Evolutionary conservation across 2,888 invertebrate species (phyloP).

Genomic region (Coenonympha glycerion): DNA sequence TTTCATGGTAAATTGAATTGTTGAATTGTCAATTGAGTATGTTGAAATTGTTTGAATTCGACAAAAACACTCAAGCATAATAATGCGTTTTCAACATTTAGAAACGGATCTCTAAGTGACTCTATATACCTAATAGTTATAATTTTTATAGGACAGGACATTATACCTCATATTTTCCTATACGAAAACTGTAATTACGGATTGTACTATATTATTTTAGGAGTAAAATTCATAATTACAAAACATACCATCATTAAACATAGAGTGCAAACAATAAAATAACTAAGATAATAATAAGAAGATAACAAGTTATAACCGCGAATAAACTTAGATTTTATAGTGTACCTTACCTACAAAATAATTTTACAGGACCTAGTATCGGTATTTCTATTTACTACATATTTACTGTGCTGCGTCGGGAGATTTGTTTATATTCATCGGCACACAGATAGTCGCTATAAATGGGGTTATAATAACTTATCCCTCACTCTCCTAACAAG

Average conservation of each 20-base stretch:
- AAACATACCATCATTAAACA: neutral
- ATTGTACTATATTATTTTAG: neutral
- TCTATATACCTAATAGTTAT: no score
- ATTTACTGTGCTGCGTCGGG: constrained; percentile 2
- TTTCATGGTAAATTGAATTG: no score
- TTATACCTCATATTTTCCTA: no score
- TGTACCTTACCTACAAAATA: neutral
- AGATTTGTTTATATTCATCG: constrained; percentile 8
- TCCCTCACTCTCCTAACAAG: constrained; percentile 13
- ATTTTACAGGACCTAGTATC: no score
- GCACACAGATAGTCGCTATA: neutral
- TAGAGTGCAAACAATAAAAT: neutral
- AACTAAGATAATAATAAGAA: neutral
- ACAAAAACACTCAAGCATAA: no score
- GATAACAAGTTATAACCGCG: neutral
- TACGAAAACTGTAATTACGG: no score
- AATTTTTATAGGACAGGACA: no score
- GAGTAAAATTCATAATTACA: neutral
- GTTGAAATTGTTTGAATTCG: no score
- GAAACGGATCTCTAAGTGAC: no score
- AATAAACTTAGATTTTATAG: neutral
- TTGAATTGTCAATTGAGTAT: no score
- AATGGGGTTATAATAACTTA: constrained; percentile 17
- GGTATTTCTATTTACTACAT: no score
- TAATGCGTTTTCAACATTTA: no score